Conservation (phyloP, 2,797 vertebrate genomes). For the Aulostomus chinensis region DNA sequence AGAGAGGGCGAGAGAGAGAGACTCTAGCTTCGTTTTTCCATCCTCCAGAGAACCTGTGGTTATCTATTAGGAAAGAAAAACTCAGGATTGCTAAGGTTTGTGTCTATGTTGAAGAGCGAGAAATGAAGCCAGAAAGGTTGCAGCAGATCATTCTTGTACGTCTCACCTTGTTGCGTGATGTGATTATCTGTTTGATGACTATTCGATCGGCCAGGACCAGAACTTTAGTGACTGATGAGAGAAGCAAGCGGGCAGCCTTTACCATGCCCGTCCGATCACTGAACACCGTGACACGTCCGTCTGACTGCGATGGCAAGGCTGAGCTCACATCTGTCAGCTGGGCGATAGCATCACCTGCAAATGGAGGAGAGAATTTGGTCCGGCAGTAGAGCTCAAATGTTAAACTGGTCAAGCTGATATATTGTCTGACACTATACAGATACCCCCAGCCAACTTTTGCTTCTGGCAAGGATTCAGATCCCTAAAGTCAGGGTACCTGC, state of each 20-base stretch:
- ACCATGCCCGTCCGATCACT: conserved; percentile 93
- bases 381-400: background rate
- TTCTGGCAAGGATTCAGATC: too few species aligned
- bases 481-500: too few species aligned
- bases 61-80: conserved; percentile 50
- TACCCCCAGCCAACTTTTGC: too few species aligned
- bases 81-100: conserved; percentile 7
- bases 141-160: too few species aligned
- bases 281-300: conserved; percentile 86
- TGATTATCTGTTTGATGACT: conserved; percentile 97
- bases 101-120: background rate
- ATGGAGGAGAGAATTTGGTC: background rate
- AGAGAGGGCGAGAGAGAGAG: conserved; percentile 28
- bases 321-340: conserved; percentile 88
- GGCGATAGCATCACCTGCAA: conserved; percentile 91
- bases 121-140: too few species aligned
- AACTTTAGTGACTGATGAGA: conserved; percentile 98
- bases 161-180: conserved; percentile 95
- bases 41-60: conserved; percentile 42
- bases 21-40: conserved; percentile 41
- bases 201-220: conserved; percentile 95
- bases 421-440: background rate
- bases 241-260: conserved; percentile 93
- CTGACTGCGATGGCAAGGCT: conserved; percentile 77
- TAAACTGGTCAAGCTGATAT: background rate